phyloP scores from a whole-genome alignment of 2,113 vertebrate species.

The Salvelinus fontinalis region DNA sequence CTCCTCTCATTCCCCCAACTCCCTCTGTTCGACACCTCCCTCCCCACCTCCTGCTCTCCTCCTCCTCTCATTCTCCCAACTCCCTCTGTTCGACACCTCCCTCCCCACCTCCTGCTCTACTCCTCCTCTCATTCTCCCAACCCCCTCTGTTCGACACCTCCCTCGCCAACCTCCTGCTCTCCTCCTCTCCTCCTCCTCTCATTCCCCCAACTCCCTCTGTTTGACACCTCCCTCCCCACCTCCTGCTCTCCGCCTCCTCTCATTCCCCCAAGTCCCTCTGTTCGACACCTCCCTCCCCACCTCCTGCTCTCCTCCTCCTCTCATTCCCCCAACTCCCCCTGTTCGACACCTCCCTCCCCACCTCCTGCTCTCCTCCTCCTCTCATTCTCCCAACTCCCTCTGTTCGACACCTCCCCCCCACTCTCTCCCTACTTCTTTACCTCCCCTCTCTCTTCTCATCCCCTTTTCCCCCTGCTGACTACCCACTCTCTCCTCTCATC shows the following conservation, averaged over 20 bases:
- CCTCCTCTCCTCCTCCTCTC: too few relatives aligned
- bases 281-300: conserved; percentile 43
- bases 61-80: conserved; percentile 37
- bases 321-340: neutral
- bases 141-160: too few relatives aligned
- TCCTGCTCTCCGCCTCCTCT: conserved; percentile 26
- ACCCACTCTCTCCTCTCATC: conserved; percentile 2
- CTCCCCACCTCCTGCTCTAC: conserved; percentile 38
- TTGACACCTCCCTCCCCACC: conserved; percentile 20
- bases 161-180: too few relatives aligned
- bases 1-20: too few relatives aligned
- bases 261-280: conserved; percentile 30
- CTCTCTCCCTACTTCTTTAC: too few relatives aligned
- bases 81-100: conserved; percentile 34
- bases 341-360: too few relatives aligned
- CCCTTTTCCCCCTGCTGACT: conserved; percentile 32
- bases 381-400: too few relatives aligned
- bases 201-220: too few relatives aligned
- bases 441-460: conserved; percentile 50
- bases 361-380: too few relatives aligned
- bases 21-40: too few relatives aligned
- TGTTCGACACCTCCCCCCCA: too few relatives aligned
- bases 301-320: conserved; percentile 29
- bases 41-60: conserved; percentile 26
- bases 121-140: conserved; percentile 15